A percentile compares a stretch with the other conserved stretches of the same genome.
Evolutionary conservation across 1,140 invertebrate genomes (phyloP).

Genomic region (Drosophila guanche): DNA sequence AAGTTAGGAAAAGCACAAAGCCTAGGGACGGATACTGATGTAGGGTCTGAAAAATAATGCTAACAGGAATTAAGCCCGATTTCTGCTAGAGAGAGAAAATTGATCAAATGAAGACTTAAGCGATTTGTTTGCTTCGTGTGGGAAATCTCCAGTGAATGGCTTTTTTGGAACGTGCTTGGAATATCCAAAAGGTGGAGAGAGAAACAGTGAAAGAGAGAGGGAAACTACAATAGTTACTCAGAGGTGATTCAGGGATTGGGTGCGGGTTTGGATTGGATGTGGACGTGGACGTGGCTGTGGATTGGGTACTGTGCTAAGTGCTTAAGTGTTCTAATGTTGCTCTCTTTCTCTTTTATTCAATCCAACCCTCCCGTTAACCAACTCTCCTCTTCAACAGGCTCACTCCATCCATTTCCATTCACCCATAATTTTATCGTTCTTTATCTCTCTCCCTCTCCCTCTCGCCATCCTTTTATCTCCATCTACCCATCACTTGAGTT

Average conservation of each 20-base stretch:
- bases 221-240: constrained; percentile 12
- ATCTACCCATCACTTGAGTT: constrained; percentile 26
- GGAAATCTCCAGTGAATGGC: constrained; percentile 55
- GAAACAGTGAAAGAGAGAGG: constrained; percentile 4
- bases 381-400: neutral
- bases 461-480: neutral
- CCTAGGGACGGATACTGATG: neutral
- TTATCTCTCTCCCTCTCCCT: constrained; percentile 29
- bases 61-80: constrained; percentile 28
- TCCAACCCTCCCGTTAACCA: neutral
- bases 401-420: neutral
- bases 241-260: constrained; percentile 15
- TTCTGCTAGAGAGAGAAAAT: constrained; percentile 17
- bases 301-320: constrained; percentile 49
- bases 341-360: constrained; percentile 44
- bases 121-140: constrained; percentile 40
- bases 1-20: neutral
- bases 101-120: constrained; percentile 57
- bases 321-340: constrained; percentile 78
- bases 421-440: constrained; percentile 9
- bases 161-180: constrained; percentile 57
- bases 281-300: neutral
- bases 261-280: neutral
- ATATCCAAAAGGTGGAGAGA: constrained; percentile 29
- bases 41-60: constrained; percentile 20